These are phyloP conservation scores for Drosophila merina DNA, from an alignment of 2,888 invertebrate species.

Conservation along the genomic window DNA sequence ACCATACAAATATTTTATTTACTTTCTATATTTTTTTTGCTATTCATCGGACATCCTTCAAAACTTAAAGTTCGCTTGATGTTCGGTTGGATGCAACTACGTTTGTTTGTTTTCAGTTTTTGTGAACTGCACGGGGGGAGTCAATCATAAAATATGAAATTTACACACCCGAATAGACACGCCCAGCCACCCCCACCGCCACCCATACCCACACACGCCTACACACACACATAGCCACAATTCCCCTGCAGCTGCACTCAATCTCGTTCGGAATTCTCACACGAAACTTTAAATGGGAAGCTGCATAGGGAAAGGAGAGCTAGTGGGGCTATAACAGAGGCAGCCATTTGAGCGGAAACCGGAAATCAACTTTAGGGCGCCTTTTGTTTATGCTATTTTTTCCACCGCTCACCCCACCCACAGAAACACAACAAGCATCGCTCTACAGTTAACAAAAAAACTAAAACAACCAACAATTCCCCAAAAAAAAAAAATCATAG, in stretches of 20 bases:
- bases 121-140: slow-evolving; percentile 36
- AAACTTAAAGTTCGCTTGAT: slow-evolving; percentile 15
- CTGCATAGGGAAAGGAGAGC: background rate
- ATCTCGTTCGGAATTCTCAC: slow-evolving; percentile 71
- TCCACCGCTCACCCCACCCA: background rate
- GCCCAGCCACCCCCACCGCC: slow-evolving; percentile 7
- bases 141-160: slow-evolving; percentile 76
- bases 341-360: slow-evolving; percentile 74
- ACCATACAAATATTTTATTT: background rate
- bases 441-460: slow-evolving; percentile 13
- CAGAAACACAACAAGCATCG: slow-evolving; percentile 34
- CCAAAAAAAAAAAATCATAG: slow-evolving; percentile 57
- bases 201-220: slow-evolving; percentile 1
- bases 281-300: slow-evolving; percentile 41
- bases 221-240: slow-evolving; percentile 47
- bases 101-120: slow-evolving; percentile 13
- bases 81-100: slow-evolving; percentile 13
- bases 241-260: slow-evolving; percentile 57
- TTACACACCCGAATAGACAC: slow-evolving; percentile 50
- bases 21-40: background rate
- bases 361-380: slow-evolving; percentile 76
- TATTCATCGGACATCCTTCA: slow-evolving; percentile 4
- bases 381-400: slow-evolving; percentile 68
- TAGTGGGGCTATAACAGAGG: slow-evolving; percentile 12
- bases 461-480: slow-evolving; percentile 29